These are phyloP conservation scores for Deroptyus accipitrinus DNA, from an alignment of 2,113 vertebrate species.

Conservation along the genomic window DNA sequence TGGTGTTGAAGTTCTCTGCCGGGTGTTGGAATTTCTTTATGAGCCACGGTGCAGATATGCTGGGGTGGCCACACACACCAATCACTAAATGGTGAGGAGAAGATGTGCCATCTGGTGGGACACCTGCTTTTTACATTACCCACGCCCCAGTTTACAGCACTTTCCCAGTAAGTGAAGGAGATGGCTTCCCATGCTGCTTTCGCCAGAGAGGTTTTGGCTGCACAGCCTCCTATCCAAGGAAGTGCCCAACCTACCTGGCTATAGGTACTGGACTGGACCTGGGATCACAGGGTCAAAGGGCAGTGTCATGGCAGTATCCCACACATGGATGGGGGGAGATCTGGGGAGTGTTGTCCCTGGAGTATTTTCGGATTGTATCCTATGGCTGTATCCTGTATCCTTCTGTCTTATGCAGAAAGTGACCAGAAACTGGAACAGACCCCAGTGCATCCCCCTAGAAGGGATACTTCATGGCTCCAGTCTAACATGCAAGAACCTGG, in stretches of 20 bases:
- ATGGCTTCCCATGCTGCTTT: neutral
- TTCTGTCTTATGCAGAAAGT: neutral
- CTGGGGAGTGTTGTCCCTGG: neutral
- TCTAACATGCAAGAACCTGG: neutral
- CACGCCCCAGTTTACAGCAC: neutral
- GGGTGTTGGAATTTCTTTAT: neutral
- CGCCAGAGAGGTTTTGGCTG: neutral
- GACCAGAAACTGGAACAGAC: neutral
- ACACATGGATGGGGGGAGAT: neutral
- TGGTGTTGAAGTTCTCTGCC: neutral
- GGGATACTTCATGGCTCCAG: neutral
- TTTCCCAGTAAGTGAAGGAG: neutral
- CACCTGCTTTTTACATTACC: neutral
- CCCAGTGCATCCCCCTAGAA: neutral
- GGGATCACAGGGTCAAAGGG: neutral
- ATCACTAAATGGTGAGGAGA: neutral
- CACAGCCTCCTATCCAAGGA: neutral
- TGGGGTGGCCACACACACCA: neutral
- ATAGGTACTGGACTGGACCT: neutral
- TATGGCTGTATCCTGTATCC: no score
- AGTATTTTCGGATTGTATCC: neutral
- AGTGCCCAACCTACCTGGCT: fast-evolving
- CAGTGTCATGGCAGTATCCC: neutral
- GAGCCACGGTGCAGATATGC: neutral
- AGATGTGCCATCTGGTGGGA: neutral